Evolutionary conservation across 1,140 invertebrate species (phyloP).

Genomic region (Drosophila athabasca): DNA sequence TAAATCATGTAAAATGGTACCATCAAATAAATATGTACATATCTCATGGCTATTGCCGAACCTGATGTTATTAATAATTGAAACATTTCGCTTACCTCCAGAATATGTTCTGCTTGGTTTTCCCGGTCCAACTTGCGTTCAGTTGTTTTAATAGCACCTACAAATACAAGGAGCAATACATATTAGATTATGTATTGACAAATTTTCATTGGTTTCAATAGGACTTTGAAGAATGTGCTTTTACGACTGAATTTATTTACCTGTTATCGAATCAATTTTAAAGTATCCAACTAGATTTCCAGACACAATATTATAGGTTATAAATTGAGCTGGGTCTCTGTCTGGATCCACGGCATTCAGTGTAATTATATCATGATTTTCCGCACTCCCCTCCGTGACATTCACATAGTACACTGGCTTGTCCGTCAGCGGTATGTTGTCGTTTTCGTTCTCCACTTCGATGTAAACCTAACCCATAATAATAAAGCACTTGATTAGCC

Average conservation of each 20-base stretch:
- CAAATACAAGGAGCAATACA: constrained; percentile 53
- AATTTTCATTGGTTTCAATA: background rate
- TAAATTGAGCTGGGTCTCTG: constrained; percentile 86
- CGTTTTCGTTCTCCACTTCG: constrained; percentile 95
- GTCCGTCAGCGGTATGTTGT: constrained; percentile 94
- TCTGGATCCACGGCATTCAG: constrained; percentile 93
- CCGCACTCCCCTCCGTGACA: constrained; percentile 92
- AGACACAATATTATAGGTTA: constrained; percentile 92
- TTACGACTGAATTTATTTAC: constrained; percentile 85
- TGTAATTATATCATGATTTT: constrained; percentile 89
- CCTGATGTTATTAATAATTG: no score
- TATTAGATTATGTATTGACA: background rate
- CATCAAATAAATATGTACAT: background rate
- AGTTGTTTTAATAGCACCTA: constrained; percentile 93
- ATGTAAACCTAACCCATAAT: constrained; percentile 90
- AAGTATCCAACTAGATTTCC: constrained; percentile 96
- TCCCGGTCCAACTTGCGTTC: constrained; percentile 93
- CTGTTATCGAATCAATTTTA: constrained; percentile 92
- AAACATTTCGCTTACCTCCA: constrained; percentile 87
- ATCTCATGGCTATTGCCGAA: no score
- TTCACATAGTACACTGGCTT: constrained; percentile 93
- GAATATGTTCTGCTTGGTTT: constrained; percentile 91
- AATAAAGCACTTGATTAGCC: background rate
- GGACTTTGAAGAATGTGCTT: no score
- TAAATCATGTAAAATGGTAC: background rate